Base-by-base conservation (phyloP, 1,140 invertebrate genomes). In the Diuraphis noxia region DNA sequence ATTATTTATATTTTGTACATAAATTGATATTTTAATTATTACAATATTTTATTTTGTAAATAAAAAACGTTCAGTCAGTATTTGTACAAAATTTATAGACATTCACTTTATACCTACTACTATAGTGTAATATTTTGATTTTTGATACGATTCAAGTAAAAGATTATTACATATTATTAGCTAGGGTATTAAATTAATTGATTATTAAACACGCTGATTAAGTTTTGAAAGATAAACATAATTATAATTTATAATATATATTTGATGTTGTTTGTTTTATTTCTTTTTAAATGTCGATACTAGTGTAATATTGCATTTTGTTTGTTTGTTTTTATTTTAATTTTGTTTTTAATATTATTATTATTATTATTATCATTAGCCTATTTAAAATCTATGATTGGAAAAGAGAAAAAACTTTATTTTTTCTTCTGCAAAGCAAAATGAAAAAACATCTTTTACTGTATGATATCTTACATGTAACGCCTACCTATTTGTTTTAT, bases 1-100 rank as follows among this genome's bases (percentile, higher is more conserved):
- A 91, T 91, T 91, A 91, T 91, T 91, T 91, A 91, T 91, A 91
- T 91, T 91, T 91, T 91, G 89, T 91, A 91, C 34, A 91, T 91
- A 91, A 81, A 81, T 91, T 38, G 34, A 91, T 91, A 91, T 91
- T 91, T 81, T 91, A 91, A 91, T 88, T 88, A 88, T 63, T 88
- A 88, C 52, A 88, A 88, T 88, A 88, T 88, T 88, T 88, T 88
- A 46, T 88, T 88, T 88, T 88, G 86, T 88, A 88, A n/a, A 88
- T 88, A 88, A 40, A 63, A 84, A 40, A 40, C 30, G 49, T 91
- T 91, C 89, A 91, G 89, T 91, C 89, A 91, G 89, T 91, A 91
- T 91, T 91, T 81, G 89, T 91, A 91, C 77, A 91, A 91, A 91
- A 49, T 90, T 7, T 91, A 91, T 91, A 91, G 89, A 91, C 43